Conservation (phyloP, 2,113 vertebrate genomes). For the Plectropomus leopardus region DNA sequence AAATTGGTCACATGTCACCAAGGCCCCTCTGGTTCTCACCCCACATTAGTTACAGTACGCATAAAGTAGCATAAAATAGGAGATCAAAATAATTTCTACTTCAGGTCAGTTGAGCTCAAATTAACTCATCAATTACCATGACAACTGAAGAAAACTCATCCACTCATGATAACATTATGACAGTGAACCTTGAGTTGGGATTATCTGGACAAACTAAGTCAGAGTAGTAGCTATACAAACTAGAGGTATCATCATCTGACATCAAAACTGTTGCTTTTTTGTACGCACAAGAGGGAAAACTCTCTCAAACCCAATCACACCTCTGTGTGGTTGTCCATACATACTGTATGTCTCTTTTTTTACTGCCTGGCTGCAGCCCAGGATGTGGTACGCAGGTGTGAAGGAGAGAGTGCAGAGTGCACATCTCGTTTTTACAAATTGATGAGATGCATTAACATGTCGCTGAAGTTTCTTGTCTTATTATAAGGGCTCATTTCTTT, state of each 20-base stretch:
- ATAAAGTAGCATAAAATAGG: no score
- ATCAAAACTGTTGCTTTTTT: no score
- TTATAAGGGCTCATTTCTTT: neutral
- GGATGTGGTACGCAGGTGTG: constrained; percentile 37
- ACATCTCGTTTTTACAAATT: neutral
- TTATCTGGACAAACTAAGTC: neutral
- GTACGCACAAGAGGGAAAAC: neutral
- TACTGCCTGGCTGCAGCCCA: constrained; percentile 14
- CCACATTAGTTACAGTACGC: no score
- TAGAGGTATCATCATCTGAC: no score
- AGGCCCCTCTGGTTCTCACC: no score
- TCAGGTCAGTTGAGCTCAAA: no score
- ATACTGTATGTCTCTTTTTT: neutral
- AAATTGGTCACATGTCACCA: no score
- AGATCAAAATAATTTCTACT: no score
- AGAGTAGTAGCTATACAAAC: no score
- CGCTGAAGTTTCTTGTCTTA: neutral
- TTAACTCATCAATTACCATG: no score
- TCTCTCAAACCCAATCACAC: neutral
- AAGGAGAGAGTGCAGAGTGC: constrained; percentile 12
- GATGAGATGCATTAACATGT: neutral
- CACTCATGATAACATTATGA: no score
- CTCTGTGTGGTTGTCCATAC: neutral
- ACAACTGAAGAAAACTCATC: no score
- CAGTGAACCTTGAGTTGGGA: neutral